These are phyloP conservation scores for Calephelis virginiensis DNA, from an alignment of 1,140 invertebrate genomes.

Conservation along the genomic window DNA sequence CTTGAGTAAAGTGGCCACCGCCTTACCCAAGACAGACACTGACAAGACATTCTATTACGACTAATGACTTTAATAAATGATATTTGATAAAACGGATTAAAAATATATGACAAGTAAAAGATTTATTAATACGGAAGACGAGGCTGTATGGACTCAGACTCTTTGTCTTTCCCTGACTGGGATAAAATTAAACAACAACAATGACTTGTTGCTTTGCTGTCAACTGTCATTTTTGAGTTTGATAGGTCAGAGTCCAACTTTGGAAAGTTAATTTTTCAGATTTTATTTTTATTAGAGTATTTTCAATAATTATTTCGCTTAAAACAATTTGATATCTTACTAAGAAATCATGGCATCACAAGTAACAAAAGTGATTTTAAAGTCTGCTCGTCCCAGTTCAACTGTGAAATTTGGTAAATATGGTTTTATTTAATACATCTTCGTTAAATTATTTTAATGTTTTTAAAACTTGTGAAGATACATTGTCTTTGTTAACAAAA, in stretches of 20 bases:
- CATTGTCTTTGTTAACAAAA: neutral
- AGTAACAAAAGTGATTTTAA: constrained; percentile 60
- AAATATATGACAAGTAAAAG: too few species aligned
- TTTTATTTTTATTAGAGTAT: constrained; percentile 37
- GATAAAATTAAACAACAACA: too few species aligned
- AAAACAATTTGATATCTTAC: neutral
- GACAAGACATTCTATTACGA: too few species aligned
- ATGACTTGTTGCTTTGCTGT: constrained; percentile 14
- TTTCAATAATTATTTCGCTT: constrained; percentile 1
- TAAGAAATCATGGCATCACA: constrained; percentile 58
- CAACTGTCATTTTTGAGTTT: constrained; percentile 28
- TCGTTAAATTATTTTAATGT: neutral
- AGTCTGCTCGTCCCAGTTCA: constrained; percentile 50
- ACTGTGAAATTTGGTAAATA: constrained; percentile 62
- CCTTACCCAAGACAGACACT: too few species aligned
- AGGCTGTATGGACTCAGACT: too few species aligned
- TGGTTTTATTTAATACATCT: constrained; percentile 23
- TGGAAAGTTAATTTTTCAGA: constrained; percentile 23
- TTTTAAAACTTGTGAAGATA: neutral
- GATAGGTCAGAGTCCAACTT: constrained; percentile 73
- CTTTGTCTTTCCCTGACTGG: too few species aligned
- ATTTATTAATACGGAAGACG: too few species aligned
- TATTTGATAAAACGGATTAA: too few species aligned
- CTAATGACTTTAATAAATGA: too few species aligned
- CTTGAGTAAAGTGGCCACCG: too few species aligned